These are phyloP conservation scores for Acrossocheilus fasciatus DNA, from an alignment of 2,797 vertebrate genomes.

Conservation along the genomic window DNA sequence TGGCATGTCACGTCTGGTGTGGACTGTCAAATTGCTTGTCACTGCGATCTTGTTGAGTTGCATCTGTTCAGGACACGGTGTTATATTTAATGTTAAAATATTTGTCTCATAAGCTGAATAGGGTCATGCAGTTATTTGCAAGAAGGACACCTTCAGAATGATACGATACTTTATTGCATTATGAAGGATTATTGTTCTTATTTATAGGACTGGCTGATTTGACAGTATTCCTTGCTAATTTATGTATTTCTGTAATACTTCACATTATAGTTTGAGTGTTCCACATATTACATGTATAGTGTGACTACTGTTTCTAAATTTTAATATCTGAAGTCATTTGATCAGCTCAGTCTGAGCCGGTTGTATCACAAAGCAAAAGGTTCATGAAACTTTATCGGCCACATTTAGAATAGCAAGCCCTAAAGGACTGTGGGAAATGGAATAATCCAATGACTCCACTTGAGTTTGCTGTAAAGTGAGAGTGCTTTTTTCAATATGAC, in stretches of 20 bases:
- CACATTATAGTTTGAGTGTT: background rate
- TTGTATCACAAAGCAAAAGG: background rate
- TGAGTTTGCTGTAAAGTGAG: conserved; percentile 27
- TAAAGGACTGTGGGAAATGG: conserved; percentile 1
- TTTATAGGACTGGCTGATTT: background rate
- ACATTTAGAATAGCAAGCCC: conserved; percentile 17
- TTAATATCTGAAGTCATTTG: background rate
- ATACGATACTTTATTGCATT: background rate
- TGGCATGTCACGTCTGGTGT: too few relatives aligned
- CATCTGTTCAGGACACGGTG: too few relatives aligned
- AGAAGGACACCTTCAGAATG: background rate
- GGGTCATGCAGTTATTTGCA: background rate
- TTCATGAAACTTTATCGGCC: background rate
- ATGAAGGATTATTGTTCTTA: background rate
- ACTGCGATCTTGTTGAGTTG: too few relatives aligned
- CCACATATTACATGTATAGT: background rate
- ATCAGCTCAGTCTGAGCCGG: background rate
- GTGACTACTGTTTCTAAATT: background rate
- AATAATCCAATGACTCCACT: conserved; percentile 30
- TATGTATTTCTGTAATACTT: background rate
- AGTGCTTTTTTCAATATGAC: conserved; percentile 34
- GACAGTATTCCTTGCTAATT: background rate
- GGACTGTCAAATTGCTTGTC: too few relatives aligned
- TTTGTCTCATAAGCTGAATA: conserved; percentile 1
- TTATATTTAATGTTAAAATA: too few relatives aligned